Evolutionary conservation across 2,888 invertebrate genomes (phyloP), one percentile per base, ranked within the genome.

Genomic region (Epinotia bilunana): DNA sequence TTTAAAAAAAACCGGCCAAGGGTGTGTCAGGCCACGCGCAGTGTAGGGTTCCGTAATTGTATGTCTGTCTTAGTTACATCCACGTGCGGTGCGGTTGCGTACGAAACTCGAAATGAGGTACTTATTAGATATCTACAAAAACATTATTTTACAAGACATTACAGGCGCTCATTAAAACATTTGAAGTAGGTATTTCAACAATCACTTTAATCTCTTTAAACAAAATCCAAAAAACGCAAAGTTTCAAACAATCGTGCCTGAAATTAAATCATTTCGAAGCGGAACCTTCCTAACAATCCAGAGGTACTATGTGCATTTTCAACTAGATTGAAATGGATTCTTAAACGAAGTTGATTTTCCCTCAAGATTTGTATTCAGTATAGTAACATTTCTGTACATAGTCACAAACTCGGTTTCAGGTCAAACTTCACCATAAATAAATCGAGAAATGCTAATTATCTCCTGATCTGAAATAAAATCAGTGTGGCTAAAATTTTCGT

Each of bases 371-470:
- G 0, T 20, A 20, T 12, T 11, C 7, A 11, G n/a, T n/a, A 9
- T 57, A 20, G 18, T 18, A 20, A 20, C 3, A 20, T 11, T 20
- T 57, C 18, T 20, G 0, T 20, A 20, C 18, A 57, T 28, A 60
- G 6, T 28, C 5, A 6, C 60, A 7, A 28, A 6, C 16, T 20
- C 12, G 12, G n/a, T 11, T 18, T 65, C 28, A n/a, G 11, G 11
- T 65, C 53, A 3, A 53, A 65, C 53, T 28, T 28, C 12, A 33
- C 28, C 28, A 65, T 65, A n/a, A 65, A 65, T 55, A 53, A 65
- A 65, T 33, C 28, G n/a, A 12, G n/a, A 55, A 65, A 55, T 65
- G 65, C 65, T 53, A 65, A 65, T 65, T 53, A 65, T 65, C 53
- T 49, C 11, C 46, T 64, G 23, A 28, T 28, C 20, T 23, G n/a